Base-by-base conservation (phyloP, 2,113 vertebrate species). In the Motacilla alba region DNA sequence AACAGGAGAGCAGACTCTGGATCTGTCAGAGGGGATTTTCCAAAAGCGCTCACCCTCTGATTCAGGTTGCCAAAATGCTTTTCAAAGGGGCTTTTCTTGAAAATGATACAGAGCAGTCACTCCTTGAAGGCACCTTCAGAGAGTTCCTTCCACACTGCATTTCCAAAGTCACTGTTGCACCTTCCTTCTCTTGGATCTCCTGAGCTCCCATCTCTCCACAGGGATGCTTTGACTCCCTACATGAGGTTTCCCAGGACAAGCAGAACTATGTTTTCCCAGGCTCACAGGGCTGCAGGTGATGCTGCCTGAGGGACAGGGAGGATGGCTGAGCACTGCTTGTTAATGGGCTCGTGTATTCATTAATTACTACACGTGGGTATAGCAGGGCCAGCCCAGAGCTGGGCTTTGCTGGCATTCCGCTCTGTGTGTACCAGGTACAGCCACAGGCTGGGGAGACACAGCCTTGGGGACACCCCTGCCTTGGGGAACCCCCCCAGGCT, bases 231-330 rank as follows among this genome's bases (percentile, higher is more conserved):
- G 44, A 15, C 7, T 8, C 33, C 28, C 44, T 28, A 9, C 30
- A 19, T 16, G 43, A 59, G 10, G 8, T 23, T 68, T 12, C 56
- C 43, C 18, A 56, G 62, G 8, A 67, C 56, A 59, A 78, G 44
- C 30, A 89, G 37, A 74, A 16, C 30, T 26, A 0, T 0, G 0
- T n/a, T 44, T 37, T 63, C 33, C 37, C 46, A 55, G 30, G 63
- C 50, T 83, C 53, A 44, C 2, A 1, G 16, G 30, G 56, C 88
- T 72, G 39, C 60, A 41, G 28, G 2, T 47, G 52, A 30, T 23
- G 73, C 47, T 58, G 55, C n/a, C 46, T 22, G 30, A 79, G 39
- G 37, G 31, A 52, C 10, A n/a, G 68, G 31, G 35, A 3, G 8
- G 26, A 35, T 49, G 22, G 35, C 39, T 39, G 52, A 78, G 35